Percentiles rank a stretch among this genome's conserved stretches.
Conservation (phyloP, 2,888 invertebrate genomes). For the Antheraea yamamai region DNA sequence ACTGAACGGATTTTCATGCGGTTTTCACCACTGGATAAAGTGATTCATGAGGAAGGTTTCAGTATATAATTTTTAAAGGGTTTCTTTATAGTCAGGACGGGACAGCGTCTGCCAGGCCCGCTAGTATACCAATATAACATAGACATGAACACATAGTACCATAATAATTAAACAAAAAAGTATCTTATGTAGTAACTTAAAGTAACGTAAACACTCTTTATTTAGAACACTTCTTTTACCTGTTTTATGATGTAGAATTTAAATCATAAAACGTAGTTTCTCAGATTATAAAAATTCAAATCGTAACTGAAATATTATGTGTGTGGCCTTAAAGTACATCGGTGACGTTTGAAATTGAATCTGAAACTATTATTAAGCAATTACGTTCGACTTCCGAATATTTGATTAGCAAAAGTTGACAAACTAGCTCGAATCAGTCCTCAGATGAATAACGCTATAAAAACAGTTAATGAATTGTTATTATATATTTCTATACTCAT, state of each 20-base stretch:
- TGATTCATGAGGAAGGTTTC: too few species aligned
- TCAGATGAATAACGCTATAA: slow-evolving; percentile 18
- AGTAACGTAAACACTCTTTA: neutral
- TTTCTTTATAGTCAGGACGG: too few species aligned
- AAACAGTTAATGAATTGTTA: slow-evolving; percentile 11
- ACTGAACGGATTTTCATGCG: too few species aligned
- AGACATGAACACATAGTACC: too few species aligned
- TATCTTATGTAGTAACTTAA: neutral
- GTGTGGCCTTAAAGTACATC: neutral
- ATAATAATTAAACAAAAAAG: too few species aligned
- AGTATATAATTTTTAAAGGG: too few species aligned
- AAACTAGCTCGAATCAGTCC: slow-evolving; percentile 23
- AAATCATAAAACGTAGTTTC: neutral
- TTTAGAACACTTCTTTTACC: too few species aligned
- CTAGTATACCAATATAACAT: too few species aligned
- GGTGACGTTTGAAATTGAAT: neutral
- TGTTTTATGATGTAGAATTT: neutral
- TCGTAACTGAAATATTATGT: neutral
- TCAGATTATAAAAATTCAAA: neutral
- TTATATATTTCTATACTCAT: neutral
- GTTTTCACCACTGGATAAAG: too few species aligned
- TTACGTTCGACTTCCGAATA: slow-evolving; percentile 13
- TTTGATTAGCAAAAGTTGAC: slow-evolving; percentile 21
- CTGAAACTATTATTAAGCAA: neutral
- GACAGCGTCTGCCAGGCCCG: too few species aligned